A percentile compares a stretch with the other conserved stretches of the same genome.
These are phyloP conservation scores for Pelmatolapia mariae DNA, from an alignment of 2,113 vertebrate genomes.

Conservation along the genomic window DNA sequence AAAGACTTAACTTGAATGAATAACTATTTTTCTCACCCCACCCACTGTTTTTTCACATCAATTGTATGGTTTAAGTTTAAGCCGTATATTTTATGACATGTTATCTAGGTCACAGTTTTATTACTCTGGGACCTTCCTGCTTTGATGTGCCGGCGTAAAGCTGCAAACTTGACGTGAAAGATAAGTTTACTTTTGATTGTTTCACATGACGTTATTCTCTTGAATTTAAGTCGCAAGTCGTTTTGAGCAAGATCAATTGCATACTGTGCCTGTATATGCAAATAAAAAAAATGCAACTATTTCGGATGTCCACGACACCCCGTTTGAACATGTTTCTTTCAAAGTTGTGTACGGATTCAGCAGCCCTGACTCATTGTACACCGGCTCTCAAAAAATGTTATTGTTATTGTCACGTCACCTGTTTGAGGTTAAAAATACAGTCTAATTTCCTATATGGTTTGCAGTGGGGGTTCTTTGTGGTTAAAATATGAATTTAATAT, in stretches of 20 bases:
- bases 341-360: background rate
- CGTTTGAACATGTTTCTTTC: background rate
- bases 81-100: background rate
- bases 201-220: background rate
- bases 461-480: background rate
- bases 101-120: background rate
- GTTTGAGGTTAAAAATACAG: background rate
- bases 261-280: background rate
- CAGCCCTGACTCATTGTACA: background rate
- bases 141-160: background rate
- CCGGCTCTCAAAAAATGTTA: accelerated
- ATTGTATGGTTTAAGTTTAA: background rate
- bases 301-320: background rate
- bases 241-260: background rate
- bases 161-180: background rate
- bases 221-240: background rate
- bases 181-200: background rate
- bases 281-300: background rate
- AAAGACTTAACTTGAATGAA: background rate
- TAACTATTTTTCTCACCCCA: background rate
- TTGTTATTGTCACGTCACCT: background rate
- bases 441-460: background rate
- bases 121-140: background rate
- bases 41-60: background rate
- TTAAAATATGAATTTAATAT: background rate